phyloP scores from a whole-genome alignment of 53 echinoderm and acorn worm genomes.

The Echinarachnius parma region DNA sequence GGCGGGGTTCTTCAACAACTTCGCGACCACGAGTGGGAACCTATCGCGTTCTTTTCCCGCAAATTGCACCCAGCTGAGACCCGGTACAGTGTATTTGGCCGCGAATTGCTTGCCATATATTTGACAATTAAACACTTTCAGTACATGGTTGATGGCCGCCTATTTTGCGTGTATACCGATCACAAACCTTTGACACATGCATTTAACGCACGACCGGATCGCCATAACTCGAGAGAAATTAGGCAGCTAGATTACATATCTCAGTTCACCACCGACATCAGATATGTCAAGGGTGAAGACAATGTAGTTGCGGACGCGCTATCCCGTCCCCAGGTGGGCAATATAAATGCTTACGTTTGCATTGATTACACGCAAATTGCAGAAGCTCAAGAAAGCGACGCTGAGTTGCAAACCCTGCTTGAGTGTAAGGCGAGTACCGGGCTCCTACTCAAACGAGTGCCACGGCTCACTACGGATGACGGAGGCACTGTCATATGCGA shows the following conservation, averaged over 20 bases:
- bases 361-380: conserved; percentile 32
- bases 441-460: conserved; percentile 14
- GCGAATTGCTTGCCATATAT: conserved; percentile 49
- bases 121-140: conserved; percentile 48
- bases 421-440: not conserved
- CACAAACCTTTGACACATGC: conserved; percentile 52
- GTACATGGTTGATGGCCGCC: conserved; percentile 46
- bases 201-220: conserved; percentile 42
- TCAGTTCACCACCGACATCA: conserved; percentile 53
- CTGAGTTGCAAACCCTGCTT: conserved; percentile 1
- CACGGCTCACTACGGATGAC: not conserved
- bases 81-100: conserved; percentile 47
- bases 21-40: conserved; percentile 18
- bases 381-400: conserved; percentile 12
- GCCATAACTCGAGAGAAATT: conserved; percentile 53
- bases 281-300: conserved; percentile 46
- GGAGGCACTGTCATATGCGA: conserved; percentile 26
- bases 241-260: conserved; percentile 64
- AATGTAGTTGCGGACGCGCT: conserved; percentile 60
- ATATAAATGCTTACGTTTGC: conserved; percentile 5
- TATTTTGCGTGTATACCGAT: conserved; percentile 55
- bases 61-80: conserved; percentile 48
- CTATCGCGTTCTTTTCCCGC: conserved; percentile 51
- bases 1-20: conserved; percentile 59
- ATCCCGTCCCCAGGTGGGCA: conserved; percentile 38